Percentiles rank a stretch among this genome's conserved stretches.
Conservation (phyloP, 2,888 invertebrate species). For the Catocala sponsa region DNA sequence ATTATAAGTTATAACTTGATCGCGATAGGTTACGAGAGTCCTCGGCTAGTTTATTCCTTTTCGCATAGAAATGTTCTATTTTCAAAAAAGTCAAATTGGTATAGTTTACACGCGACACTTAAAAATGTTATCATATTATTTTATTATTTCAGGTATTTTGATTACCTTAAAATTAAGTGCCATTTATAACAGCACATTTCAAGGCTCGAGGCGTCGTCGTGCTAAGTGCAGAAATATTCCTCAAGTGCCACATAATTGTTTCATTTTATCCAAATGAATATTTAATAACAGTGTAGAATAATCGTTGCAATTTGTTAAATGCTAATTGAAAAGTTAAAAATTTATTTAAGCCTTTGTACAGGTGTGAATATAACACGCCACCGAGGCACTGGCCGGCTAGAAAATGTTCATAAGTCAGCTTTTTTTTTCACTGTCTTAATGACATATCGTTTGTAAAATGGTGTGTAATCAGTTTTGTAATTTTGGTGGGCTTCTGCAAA, state of each 20-base stretch:
- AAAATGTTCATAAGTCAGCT: constrained; percentile 18
- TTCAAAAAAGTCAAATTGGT: background rate
- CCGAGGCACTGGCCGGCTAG: constrained; percentile 9
- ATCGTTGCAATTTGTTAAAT: constrained; percentile 42
- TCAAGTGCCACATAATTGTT: constrained; percentile 45
- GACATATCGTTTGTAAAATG: constrained; percentile 7
- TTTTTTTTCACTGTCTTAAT: constrained; percentile 13
- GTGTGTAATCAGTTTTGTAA: constrained; percentile 5
- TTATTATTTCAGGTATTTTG: constrained; percentile 10
- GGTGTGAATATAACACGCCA: constrained; percentile 32
- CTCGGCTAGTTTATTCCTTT: too few species aligned
- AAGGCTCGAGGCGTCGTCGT: constrained; percentile 32
- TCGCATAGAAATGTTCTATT: too few species aligned
- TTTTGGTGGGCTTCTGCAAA: background rate
- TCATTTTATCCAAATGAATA: constrained; percentile 49
- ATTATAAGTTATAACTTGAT: too few species aligned
- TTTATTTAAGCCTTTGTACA: constrained; percentile 32
- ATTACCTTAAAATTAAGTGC: constrained; percentile 12
- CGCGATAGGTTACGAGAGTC: too few species aligned
- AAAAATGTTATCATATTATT: background rate
- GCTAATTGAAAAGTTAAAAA: constrained; percentile 41
- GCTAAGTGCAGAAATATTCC: constrained; percentile 14
- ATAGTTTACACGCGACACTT: background rate
- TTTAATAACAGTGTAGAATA: constrained; percentile 46
- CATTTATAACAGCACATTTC: constrained; percentile 19